These are phyloP conservation scores for Dryobota labecula DNA, from an alignment of 2,888 invertebrate genomes.

Conservation along the genomic window DNA sequence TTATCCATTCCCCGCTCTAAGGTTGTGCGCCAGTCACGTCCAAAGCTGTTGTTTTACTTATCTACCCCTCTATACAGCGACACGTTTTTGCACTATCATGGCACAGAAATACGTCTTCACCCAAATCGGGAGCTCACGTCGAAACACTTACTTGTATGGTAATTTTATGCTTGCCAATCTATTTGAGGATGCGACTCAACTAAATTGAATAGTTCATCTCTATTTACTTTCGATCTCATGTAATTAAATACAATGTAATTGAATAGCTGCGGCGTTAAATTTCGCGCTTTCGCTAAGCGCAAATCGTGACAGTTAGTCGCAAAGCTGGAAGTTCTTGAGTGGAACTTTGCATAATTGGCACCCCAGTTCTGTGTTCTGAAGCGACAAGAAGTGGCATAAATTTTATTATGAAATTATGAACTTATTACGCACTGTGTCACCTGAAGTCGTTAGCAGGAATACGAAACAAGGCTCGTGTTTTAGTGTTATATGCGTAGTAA, in stretches of 20 bases:
- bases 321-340: conserved; percentile 78
- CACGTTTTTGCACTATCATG: conserved; percentile 54
- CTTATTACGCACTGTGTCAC: conserved; percentile 56
- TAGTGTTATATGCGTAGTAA: conserved; percentile 61
- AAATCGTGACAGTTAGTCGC: conserved; percentile 78
- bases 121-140: conserved; percentile 34
- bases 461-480: conserved; percentile 60
- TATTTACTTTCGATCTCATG: conserved; percentile 46
- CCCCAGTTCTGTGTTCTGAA: conserved; percentile 67
- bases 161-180: conserved; percentile 42
- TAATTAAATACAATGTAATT: conserved; percentile 55
- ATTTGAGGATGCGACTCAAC: conserved; percentile 26
- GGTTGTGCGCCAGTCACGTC: conserved; percentile 27
- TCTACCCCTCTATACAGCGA: conserved; percentile 24
- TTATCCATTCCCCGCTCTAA: conserved; percentile 9
- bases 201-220: conserved; percentile 30
- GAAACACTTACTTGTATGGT: conserved; percentile 52
- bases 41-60: conserved; percentile 47
- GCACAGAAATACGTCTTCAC: conserved; percentile 46
- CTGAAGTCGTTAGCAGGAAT: conserved; percentile 55
- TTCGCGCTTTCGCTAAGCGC: conserved; percentile 61
- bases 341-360: conserved; percentile 85
- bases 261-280: conserved; percentile 56
- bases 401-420: conserved; percentile 74
- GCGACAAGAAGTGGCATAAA: conserved; percentile 70